A percentile compares a stretch with the other conserved stretches of the same genome.
Conservation (phyloP, 2,113 vertebrate genomes). For the Eonycteris spelaea region DNA sequence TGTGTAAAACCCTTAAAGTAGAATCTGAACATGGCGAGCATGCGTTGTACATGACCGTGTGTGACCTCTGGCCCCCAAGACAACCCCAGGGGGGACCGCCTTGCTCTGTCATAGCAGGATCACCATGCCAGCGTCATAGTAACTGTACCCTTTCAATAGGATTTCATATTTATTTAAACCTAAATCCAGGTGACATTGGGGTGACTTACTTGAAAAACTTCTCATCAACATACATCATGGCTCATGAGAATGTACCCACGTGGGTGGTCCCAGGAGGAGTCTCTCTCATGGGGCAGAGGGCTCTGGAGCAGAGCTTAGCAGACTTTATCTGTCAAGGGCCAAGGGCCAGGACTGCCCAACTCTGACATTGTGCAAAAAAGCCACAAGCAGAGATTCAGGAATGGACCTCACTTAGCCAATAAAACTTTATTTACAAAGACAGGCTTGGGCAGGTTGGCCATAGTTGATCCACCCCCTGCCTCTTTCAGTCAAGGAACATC, state of each 20-base stretch:
- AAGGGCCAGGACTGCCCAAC: not conserved
- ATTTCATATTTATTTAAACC: not conserved
- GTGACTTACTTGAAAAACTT: not conserved
- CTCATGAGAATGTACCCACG: not conserved
- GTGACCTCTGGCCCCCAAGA: not conserved
- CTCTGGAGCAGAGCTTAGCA: not conserved
- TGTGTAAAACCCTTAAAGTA: fast-evolving
- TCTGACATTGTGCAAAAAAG: not conserved
- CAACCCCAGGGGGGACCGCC: not conserved
- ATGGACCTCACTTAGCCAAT: fast-evolving
- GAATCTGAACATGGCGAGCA: no score
- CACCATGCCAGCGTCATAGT: not conserved
- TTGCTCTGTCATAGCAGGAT: not conserved
- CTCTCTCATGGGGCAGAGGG: not conserved
- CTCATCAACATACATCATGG: fast-evolving
- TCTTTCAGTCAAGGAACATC: not conserved
- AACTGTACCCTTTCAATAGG: not conserved
- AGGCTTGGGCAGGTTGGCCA: not conserved
- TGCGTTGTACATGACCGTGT: fast-evolving
- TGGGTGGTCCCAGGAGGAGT: not conserved
- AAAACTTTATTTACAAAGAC: not conserved
- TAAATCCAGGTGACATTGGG: not conserved
- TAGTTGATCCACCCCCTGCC: not conserved
- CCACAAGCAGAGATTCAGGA: not conserved
- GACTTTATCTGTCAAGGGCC: not conserved